Evolutionary conservation across 2,888 invertebrate species (phyloP), one percentile per base, ranked within the genome.

Genomic region (Cheilosia grossa): DNA sequence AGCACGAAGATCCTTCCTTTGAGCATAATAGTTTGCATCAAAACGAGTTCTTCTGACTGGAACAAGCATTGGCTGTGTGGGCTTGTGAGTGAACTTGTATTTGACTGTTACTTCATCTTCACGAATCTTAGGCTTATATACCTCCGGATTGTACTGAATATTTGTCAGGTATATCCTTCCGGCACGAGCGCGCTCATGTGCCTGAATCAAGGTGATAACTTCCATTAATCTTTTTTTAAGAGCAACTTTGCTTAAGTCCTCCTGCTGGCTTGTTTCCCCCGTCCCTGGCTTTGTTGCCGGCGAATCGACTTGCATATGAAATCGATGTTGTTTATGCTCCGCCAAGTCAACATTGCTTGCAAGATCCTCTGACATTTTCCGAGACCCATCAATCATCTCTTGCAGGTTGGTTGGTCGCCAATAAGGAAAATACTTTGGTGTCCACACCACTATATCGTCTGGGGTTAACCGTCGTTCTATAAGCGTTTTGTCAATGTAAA

Each of bases 401-500:
- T 91, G 89, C 19, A 90, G 77, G 17, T 89, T 89, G 15, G 87
- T 51, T 4, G 90, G 89, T 89, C 92, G 92, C 87, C 93, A 94
- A 87, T 89, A 91, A 88, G 92, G 92, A 90, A 92, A 94, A 89
- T 93, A 94, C 61, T 90, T 90, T 1, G 94, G 93, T 59, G 93
- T 92, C 82, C 93, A 90, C 69, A 94, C 92, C 86, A 94, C 93
- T 15, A 95, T 88, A 82, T 94, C 93, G 21, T 93, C 92, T 0
- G 96, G 95, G 3, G 95, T 93, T 10, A 95, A 89, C 88, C 95
- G 95, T 87, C 94, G 90, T 88, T 94, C 93, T 40, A 95, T 92
- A 59, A 96, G 89, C 7, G 93, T 92, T 87, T 95, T 94, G 89
- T 96, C 96, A 53, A 95, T 93, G 90, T 95, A 96, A 80, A 95